Evolutionary conservation across 2,888 invertebrate genomes (phyloP), one percentile per base, ranked within the genome.

Genomic region (Sarcophaga variegata): DNA sequence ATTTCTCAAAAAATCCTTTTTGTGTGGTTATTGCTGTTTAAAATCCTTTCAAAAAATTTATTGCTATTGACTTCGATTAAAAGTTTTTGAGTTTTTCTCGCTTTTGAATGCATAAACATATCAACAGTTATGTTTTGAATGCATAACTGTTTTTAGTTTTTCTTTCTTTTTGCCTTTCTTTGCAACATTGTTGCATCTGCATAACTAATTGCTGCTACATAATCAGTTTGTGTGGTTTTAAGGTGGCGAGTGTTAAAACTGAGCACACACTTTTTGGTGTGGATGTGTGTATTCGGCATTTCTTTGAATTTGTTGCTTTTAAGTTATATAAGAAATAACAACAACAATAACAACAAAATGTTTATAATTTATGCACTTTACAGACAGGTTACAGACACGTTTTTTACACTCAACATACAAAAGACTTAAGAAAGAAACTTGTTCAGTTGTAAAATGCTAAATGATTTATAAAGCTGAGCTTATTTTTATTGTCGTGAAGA

Each of bases 131-230:
- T 4, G 17, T 12, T 54, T 14, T 54, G 3, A 54, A 54, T 8
- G 0, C 37, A 10, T 54, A 54, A 54, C 54, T 54, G 54, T 54
- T 54, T 54, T 14, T 37, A 71, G 71, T n/a, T 59, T 59, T 47
- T 37, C n/a, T 27, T 71, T 59, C n/a, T 70, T 70, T 70, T 25
- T 69, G 54, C 54, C 6, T 17, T 81, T 45, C 20, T 20, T 37
- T 59, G 82, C 76, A 76, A 76, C 54, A 75, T 63, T 76, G 81
- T 81, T 70, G 76, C 76, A 77, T 2, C 25, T 70, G 54, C 70
- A 76, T 70, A 54, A 54, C 54, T 54, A 14, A 49, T 70, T 14
- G 70, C 64, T 70, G 59, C 17, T 54, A 17, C 17, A 64, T 76
- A 8, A 70, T 76, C 54, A 64, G 2, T 45, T 75, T 81, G 37